Percentiles rank a stretch among this genome's conserved stretches.
These are phyloP conservation scores for Apodemia mormo DNA, from an alignment of 2,888 invertebrate species.

Conservation along the genomic window DNA sequence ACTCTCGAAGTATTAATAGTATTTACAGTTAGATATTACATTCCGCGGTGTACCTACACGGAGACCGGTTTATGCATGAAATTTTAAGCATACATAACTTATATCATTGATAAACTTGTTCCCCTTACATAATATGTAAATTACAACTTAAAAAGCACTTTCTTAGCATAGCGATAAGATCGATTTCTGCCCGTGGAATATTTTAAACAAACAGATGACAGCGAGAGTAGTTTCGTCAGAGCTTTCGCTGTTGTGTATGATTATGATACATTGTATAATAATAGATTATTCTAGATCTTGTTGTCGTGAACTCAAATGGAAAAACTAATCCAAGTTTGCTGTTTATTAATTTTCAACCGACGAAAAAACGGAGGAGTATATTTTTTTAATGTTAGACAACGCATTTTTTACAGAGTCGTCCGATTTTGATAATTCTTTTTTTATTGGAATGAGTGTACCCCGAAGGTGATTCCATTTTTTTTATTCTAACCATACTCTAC, in stretches of 20 bases:
- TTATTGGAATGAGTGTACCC: too few relatives aligned
- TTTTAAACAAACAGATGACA: conserved; percentile 32
- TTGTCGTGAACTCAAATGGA: background rate
- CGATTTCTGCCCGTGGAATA: background rate
- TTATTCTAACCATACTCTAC: too few relatives aligned
- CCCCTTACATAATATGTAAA: conserved; percentile 28
- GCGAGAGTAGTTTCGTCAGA: conserved; percentile 37
- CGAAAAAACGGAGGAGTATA: too few relatives aligned
- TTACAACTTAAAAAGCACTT: background rate
- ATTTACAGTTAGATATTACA: too few relatives aligned
- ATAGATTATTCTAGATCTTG: background rate
- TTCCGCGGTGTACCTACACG: background rate
- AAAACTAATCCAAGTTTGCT: background rate
- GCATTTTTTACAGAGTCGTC: too few relatives aligned
- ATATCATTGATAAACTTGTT: conserved; percentile 22
- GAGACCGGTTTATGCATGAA: conserved; percentile 14
- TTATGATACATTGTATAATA: background rate
- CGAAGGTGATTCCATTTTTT: too few relatives aligned
- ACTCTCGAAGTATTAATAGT: too few relatives aligned
- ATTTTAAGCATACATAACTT: conserved; percentile 13
- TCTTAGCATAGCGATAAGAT: background rate
- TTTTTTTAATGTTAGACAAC: too few relatives aligned
- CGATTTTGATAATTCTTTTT: too few relatives aligned
- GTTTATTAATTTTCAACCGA: too few relatives aligned
- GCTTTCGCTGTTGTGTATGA: conserved; percentile 34